These are phyloP conservation scores for Hyperoplus lanceolatus DNA, from an alignment of 2,797 vertebrate species.

Conservation along the genomic window DNA sequence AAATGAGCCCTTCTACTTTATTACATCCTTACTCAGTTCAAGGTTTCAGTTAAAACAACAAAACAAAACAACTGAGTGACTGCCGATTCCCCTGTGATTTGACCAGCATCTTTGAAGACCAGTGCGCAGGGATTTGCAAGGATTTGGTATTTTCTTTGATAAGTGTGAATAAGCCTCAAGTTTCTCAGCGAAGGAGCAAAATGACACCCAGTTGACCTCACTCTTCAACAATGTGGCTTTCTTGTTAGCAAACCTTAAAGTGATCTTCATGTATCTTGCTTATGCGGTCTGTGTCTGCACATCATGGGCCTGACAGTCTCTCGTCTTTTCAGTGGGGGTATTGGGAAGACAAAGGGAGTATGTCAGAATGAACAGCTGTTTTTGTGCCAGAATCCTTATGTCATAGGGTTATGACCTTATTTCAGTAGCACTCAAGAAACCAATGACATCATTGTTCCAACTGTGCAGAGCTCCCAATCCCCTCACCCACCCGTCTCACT, in stretches of 20 bases:
- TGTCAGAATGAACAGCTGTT: conserved; percentile 78
- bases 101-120: conserved; percentile 51
- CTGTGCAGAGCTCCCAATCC: conserved; percentile 35
- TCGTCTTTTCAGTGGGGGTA: conserved; percentile 56
- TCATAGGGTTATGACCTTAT: conserved; percentile 73
- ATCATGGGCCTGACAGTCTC: conserved; percentile 52
- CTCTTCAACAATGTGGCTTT: conserved; percentile 42
- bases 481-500: conserved; percentile 44
- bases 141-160: conserved; percentile 70
- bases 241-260: conserved; percentile 57
- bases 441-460: conserved; percentile 79
- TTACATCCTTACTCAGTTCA: conserved; percentile 46
- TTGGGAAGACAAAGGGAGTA: conserved; percentile 67
- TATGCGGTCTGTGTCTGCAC: conserved; percentile 48
- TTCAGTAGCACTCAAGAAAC: conserved; percentile 67
- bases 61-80: conserved; percentile 50
- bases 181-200: conserved; percentile 59
- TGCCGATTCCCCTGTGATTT: conserved; percentile 54
- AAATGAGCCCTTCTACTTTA: conserved; percentile 50
- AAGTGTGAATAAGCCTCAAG: conserved; percentile 58
- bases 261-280: conserved; percentile 39
- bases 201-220: conserved; percentile 67
- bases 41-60: conserved; percentile 29
- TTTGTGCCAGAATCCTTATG: conserved; percentile 71
- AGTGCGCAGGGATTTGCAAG: conserved; percentile 61